These are phyloP conservation scores for Chrysolina americana DNA, from an alignment of 2,888 invertebrate genomes.

Conservation along the genomic window DNA sequence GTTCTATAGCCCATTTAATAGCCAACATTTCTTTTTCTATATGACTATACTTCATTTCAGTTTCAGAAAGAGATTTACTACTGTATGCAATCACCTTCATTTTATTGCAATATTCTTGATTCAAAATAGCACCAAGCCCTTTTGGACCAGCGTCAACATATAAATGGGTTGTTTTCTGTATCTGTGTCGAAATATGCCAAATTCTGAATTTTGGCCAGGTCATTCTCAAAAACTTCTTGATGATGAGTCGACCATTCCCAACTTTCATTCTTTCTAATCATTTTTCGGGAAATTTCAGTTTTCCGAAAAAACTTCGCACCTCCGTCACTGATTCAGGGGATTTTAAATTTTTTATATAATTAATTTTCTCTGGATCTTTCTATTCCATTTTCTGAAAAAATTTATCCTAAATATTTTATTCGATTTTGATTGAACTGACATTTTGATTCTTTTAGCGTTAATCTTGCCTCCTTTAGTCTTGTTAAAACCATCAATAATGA, in stretches of 20 bases:
- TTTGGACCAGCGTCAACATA: slow-evolving; percentile 42
- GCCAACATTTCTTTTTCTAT: not conserved
- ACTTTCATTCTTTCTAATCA: not conserved
- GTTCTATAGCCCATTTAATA: not conserved
- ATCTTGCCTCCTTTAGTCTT: no score
- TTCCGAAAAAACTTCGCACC: not conserved
- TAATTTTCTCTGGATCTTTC: no score
- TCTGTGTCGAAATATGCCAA: slow-evolving; percentile 37
- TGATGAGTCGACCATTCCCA: no score
- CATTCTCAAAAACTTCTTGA: not conserved
- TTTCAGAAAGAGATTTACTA: not conserved
- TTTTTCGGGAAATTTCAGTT: not conserved
- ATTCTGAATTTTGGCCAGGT: not conserved
- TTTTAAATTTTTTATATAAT: no score
- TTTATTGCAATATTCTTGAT: not conserved
- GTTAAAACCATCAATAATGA: no score
- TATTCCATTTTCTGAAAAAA: no score
- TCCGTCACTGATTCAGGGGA: no score
- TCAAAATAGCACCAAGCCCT: slow-evolving; percentile 32
- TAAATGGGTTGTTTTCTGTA: slow-evolving; percentile 33
- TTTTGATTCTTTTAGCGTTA: no score
- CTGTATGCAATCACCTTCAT: not conserved
- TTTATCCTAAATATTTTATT: no score
- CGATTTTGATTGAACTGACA: no score
- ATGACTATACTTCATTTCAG: not conserved